These are phyloP conservation scores for Amblyraja radiata DNA, from an alignment of 2,797 vertebrate species.

Conservation along the genomic window DNA sequence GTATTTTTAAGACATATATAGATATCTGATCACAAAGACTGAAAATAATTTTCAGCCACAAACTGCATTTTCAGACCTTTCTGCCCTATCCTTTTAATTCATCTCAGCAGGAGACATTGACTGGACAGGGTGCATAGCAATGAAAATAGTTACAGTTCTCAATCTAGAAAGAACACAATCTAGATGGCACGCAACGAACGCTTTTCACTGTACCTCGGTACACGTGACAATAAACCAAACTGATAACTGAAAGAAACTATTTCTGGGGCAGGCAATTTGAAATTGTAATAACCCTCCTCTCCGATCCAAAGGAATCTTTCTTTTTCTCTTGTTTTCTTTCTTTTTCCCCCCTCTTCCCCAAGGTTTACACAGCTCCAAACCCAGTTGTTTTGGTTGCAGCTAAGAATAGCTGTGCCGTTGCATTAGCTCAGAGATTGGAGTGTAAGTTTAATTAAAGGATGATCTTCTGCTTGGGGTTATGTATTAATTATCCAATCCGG, in stretches of 20 bases:
- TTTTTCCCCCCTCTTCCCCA: background rate
- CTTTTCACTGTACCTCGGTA: too few relatives aligned
- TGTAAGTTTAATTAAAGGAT: slow-evolving; percentile 25
- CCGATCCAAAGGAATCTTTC: slow-evolving; percentile 32
- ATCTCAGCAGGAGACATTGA: background rate
- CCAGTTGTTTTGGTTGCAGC: background rate
- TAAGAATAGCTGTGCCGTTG: slow-evolving; percentile 28
- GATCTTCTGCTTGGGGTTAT: slow-evolving; percentile 3
- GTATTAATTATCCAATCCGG: slow-evolving; percentile 2
- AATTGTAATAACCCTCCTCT: slow-evolving; percentile 27
- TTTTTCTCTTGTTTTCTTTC: slow-evolving; percentile 31
- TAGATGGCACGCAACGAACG: too few relatives aligned
- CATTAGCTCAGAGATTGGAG: slow-evolving; percentile 18
- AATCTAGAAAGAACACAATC: background rate
- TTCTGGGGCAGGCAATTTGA: slow-evolving; percentile 17
- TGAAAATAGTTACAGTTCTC: background rate
- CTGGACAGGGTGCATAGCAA: background rate
- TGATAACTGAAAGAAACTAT: background rate
- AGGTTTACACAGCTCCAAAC: slow-evolving; percentile 5
- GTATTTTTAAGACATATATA: background rate
- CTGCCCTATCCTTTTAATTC: background rate
- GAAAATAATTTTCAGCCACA: background rate
- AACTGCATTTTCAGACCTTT: background rate
- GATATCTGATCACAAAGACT: background rate
- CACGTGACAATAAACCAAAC: too few relatives aligned